Evolutionary conservation across 1,140 invertebrate species (phyloP), one percentile per base, ranked within the genome.

Genomic region (Agraylea sexmaculata): DNA sequence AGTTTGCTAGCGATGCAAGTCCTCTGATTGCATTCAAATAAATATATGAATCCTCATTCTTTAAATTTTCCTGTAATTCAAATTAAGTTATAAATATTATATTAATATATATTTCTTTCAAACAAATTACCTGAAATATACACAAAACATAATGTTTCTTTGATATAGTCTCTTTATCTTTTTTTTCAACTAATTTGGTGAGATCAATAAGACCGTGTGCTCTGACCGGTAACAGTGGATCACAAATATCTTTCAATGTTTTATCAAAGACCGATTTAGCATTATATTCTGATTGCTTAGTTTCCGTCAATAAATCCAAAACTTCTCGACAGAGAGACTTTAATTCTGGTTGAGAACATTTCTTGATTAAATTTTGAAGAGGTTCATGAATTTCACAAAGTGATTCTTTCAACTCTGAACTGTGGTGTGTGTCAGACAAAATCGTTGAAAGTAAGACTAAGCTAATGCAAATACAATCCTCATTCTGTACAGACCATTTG

Each of bases 21-120:
- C 81, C 83, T 53, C 82, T 78, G 13, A 90, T 77, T 8, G 86
- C 77, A 30, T 75, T 66, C 32, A 91, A 58, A 62, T 91, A 91
- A 35, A 91, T 64, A 57, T 86, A 91, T 0, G 86, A 85, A 58
- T 93, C 88, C 20, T 76, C 58, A 51, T 89, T 69, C 52, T 74
- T 76, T 0, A 92, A 55, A 64, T 81, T 78, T 58, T 81, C 74
- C 77, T 80, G 46, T 38, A 73, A 68, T 10, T 34, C 43, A 40
- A 45, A 43, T 43, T 30, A 27, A 27, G 12, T 29, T 23, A 22
- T 37, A 30, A 40, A 42, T 28, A 40, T 36, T 27, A 39, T 42
- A 34, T 35, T 34, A 37, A 18, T 46, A 44, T 36, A 20, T 37
- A 21, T 29, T 50, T 55, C 58, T 10, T 38, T 32, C n/a, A 38